Evolutionary conservation across 1,140 invertebrate species (phyloP), one percentile per base, ranked within the genome.

Genomic region (Ylistrum balloti): DNA sequence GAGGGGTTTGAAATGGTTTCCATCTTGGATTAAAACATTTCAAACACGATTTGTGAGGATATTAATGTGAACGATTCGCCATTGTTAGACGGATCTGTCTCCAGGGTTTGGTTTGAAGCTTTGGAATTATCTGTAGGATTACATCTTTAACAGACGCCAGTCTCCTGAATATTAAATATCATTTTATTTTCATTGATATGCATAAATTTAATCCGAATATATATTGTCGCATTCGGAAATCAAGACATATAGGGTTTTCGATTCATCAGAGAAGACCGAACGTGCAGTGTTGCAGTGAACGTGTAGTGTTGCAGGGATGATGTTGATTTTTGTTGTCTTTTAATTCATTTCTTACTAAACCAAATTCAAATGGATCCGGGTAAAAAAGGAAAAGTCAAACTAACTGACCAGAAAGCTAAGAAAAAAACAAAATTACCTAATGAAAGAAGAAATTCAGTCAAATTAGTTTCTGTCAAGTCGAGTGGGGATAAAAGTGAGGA

Each of bases 151-250:
- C 56, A 28, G 17, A 74, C n/a, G n/a, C 22, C 56, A n/a, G 56
- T 3, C 56, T 74, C 56, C 56, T n/a, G 28, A 74, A 74, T 74
- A 74, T 74, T 74, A 74, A 74, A 74, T 74, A 74, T 74, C 2
- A 56, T 56, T 22, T 56, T 15, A 56, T 56, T 38, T 13, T 38
- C 35, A 7, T 74, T n/a, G 9, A 28, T 28, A 74, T 74, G 22
- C 28, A 17, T 74, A 74, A 74, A 17, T 7, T 1, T 17, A 17
- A 28, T 74, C 56, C 5, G 0, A 28, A 74, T 28, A 9, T 17
- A 17, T 45, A 45, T 15, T 45, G 41, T 45, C 41, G 20, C 41
- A 17, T 45, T 45, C 17, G 56, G 22, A 74, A 74, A 17, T 28
- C 22, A 3, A 28, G 22, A n/a, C 56, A 74, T 74, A 9, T 5